Evolutionary conservation across 2,888 invertebrate genomes (phyloP), one percentile per base, ranked within the genome.

Genomic region (Actias luna): DNA sequence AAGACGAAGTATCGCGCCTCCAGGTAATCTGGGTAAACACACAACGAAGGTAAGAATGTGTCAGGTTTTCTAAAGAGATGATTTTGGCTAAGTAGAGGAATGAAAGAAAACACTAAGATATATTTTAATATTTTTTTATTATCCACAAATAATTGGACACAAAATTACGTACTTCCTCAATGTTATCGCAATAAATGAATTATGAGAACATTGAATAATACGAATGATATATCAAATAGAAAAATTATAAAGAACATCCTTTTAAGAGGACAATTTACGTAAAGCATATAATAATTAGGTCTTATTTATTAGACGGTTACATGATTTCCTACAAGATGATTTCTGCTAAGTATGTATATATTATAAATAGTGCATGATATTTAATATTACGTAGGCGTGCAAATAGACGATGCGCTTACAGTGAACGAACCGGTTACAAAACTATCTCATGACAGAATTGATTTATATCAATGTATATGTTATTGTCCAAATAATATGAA

Each of bases 111-210:
- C 65, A 65, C 65, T 31, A 65, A 27, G 65, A 67, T 67, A 75
- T 80, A 80, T 81, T 50, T 87, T 83, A 80, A 85, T 82, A 85
- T 83, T 82, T 84, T 77, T 90, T 89, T 86, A 88, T 81, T 87
- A 86, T 90, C 89, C 89, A 89, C 88, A 84, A 82, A 85, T 78
- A 79, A 80, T 88, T 88, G 89, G 89, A 91, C 85, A 89, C 83
- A 80, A 84, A 86, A 79, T 75, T 50, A 78, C 79, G 82, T 79
- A 80, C 85, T 84, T 86, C 78, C 83, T 71, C 85, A 91, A 88
- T 88, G 88, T 86, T 77, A 83, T 83, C 76, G 85, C 82, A 82
- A 70, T 72, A 67, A 66, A 68, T 66, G 75, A 68, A 74, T 76
- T 85, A 87, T 77, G 85, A 89, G 88, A 84, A 89, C 89, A 91